Conservation (phyloP, 1,140 invertebrate genomes). For the Aleiodes sp. region DNA sequence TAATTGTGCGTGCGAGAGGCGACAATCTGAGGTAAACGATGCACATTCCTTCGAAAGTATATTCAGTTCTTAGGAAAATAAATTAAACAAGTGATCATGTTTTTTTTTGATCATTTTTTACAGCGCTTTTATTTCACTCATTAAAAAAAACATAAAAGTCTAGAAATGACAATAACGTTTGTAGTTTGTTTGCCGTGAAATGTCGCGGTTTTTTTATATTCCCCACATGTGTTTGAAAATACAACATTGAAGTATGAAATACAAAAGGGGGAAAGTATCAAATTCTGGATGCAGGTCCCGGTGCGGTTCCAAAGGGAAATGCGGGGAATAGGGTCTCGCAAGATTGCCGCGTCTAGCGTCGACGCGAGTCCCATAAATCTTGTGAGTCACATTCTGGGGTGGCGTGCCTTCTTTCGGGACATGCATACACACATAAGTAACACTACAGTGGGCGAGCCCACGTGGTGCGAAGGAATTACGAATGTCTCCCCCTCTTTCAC, state of each 20-base stretch:
- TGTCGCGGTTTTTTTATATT: not conserved
- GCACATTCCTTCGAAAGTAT: too few species aligned
- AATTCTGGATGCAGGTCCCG: constrained; percentile 22
- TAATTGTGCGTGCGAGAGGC: constrained; percentile 50
- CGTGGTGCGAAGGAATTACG: constrained; percentile 59
- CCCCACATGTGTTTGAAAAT: not conserved
- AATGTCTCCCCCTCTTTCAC: constrained; percentile 20
- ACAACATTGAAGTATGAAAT: not conserved
- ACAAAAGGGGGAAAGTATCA: constrained; percentile 3
- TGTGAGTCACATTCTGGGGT: constrained; percentile 55
- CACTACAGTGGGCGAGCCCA: constrained; percentile 48
- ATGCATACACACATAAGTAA: not conserved
- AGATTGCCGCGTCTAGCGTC: constrained; percentile 42
- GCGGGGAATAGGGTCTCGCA: constrained; percentile 23
- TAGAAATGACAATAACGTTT: not conserved
- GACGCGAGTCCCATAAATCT: constrained; percentile 55
- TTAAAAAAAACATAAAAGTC: not conserved
- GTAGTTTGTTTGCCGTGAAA: not conserved
- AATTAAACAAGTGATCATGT: too few species aligned
- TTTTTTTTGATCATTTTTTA: too few species aligned
- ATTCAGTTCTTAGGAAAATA: too few species aligned
- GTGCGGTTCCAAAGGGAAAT: not conserved
- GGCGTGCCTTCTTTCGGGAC: constrained; percentile 17
- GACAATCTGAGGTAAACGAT: constrained; percentile 52
- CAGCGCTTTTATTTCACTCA: too few species aligned